These are phyloP conservation scores for Limosa lapponica DNA, from an alignment of 2,797 vertebrate genomes.

Conservation along the genomic window DNA sequence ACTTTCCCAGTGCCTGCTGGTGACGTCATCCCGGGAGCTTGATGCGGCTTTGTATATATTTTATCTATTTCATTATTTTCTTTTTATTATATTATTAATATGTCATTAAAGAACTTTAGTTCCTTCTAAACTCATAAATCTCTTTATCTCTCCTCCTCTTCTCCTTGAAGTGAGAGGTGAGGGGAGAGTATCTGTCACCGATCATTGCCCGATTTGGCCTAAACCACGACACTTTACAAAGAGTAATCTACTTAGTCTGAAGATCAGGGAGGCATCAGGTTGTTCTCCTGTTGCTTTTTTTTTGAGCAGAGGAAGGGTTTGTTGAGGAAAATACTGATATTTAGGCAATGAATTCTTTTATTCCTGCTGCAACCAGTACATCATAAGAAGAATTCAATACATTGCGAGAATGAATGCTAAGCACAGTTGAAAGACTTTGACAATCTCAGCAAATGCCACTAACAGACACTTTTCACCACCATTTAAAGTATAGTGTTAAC, in stretches of 20 bases:
- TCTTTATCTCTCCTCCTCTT: too few relatives aligned
- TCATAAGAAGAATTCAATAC: background rate
- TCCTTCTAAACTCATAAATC: too few relatives aligned
- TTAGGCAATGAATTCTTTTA: background rate
- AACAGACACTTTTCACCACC: background rate
- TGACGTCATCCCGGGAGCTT: too few relatives aligned
- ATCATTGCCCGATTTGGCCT: too few relatives aligned
- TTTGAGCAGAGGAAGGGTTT: background rate
- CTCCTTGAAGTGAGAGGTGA: too few relatives aligned
- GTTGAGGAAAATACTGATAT: background rate
- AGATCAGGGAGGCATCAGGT: background rate
- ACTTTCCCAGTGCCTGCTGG: too few relatives aligned
- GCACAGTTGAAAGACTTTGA: background rate
- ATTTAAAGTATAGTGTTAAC: background rate
- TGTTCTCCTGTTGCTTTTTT: background rate
- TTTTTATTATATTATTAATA: too few relatives aligned
- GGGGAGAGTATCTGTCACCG: too few relatives aligned
- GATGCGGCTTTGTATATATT: too few relatives aligned
- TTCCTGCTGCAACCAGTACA: background rate
- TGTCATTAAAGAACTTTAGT: too few relatives aligned
- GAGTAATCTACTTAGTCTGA: background rate
- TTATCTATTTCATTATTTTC: too few relatives aligned
- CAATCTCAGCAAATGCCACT: background rate
- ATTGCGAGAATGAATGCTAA: background rate
- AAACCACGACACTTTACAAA: background rate